These are phyloP conservation scores for Liasis olivaceus DNA, from an alignment of 2,797 vertebrate species.

Conservation along the genomic window DNA sequence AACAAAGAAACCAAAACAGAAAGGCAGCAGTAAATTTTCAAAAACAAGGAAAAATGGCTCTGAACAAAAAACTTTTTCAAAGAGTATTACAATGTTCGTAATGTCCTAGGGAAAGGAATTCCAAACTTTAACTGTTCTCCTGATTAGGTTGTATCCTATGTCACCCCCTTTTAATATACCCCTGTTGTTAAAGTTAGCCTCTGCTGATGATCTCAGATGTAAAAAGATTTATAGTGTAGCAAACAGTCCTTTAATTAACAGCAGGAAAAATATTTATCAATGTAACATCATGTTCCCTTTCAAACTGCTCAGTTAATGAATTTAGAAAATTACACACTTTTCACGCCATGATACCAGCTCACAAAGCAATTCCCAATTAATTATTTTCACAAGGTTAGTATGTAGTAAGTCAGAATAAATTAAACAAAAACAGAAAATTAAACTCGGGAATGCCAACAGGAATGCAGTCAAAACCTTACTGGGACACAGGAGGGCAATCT, in stretches of 20 bases:
- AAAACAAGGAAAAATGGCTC: neutral
- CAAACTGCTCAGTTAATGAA: neutral
- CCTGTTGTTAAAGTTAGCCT: neutral
- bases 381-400: neutral
- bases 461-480: no score
- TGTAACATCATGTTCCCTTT: neutral
- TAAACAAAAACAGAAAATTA: neutral
- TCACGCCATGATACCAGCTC: neutral
- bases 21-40: neutral
- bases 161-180: neutral
- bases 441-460: neutral
- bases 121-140: neutral
- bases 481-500: neutral
- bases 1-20: neutral
- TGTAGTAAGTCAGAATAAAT: neutral
- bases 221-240: neutral
- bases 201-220: neutral
- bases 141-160: neutral
- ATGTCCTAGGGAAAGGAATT: neutral
- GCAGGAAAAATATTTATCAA: neutral
- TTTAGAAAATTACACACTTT: neutral
- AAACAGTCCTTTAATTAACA: neutral
- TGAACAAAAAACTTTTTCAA: neutral
- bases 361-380: neutral
- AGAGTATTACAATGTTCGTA: neutral